phyloP scores from a whole-genome alignment of 1,140 invertebrate genomes.

The Drosophila insularis region DNA sequence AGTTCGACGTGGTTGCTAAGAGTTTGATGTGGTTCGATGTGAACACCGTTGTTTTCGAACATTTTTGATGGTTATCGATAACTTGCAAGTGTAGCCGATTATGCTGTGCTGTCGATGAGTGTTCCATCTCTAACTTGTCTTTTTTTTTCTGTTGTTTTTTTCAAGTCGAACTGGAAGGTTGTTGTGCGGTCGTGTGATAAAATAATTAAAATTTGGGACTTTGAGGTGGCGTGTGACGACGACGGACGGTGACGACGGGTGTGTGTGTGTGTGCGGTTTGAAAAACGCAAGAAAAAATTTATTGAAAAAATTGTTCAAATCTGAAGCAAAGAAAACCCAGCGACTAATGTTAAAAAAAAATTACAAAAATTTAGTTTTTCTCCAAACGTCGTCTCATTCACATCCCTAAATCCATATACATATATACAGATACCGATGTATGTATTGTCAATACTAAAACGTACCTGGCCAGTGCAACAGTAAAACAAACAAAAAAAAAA shows the following conservation, averaged over 20 bases:
- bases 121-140: no score
- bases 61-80: no score
- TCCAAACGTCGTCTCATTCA: background rate
- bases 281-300: constrained; percentile 5
- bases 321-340: background rate
- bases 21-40: no score
- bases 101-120: no score
- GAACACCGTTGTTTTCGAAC: no score
- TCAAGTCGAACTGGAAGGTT: no score
- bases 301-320: background rate
- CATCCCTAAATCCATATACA: background rate
- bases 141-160: no score
- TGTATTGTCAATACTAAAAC: background rate
- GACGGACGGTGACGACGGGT: constrained; percentile 6
- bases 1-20: no score
- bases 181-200: no score
- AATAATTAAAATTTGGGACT: no score
- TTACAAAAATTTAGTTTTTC: background rate
- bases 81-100: no score
- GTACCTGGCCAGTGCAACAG: constrained; percentile 29
- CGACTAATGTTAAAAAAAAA: constrained; percentile 5
- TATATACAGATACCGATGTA: no score
- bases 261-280: constrained; percentile 22
- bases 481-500: constrained; percentile 3
- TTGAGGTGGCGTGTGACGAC: constrained; percentile 10